Evolutionary conservation across 2,113 vertebrate species (phyloP).

Genomic region (Grallaria varia): DNA sequence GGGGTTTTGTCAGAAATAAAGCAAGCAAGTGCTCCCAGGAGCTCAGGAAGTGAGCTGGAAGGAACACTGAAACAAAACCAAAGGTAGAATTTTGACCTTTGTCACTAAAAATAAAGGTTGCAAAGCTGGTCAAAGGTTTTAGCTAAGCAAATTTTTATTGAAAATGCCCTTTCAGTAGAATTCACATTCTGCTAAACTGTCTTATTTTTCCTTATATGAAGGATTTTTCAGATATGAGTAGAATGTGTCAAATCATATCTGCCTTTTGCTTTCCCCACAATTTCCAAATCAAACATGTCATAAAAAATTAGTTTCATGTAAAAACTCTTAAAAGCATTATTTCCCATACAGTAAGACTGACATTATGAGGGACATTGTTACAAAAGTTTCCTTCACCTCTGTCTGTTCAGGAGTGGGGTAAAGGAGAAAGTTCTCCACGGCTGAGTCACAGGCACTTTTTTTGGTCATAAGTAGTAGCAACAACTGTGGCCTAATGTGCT

Average conservation of each 20-base stretch:
- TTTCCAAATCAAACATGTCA: neutral
- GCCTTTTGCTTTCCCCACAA: neutral
- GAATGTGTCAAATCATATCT: neutral
- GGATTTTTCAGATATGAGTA: neutral
- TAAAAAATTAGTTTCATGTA: neutral
- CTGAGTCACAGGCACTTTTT: neutral
- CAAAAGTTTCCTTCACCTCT: neutral
- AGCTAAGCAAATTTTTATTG: neutral
- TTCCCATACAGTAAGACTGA: neutral
- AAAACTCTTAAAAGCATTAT: neutral
- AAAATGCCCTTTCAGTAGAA: neutral
- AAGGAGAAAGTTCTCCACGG: neutral
- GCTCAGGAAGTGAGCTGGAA: neutral
- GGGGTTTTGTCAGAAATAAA: neutral
- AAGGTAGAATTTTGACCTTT: neutral
- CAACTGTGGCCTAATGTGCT: neutral
- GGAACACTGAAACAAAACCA: neutral
- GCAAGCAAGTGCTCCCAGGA: neutral
- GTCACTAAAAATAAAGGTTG: neutral
- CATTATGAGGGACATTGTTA: neutral
- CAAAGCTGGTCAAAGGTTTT: neutral
- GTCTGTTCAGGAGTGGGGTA: fast-evolving
- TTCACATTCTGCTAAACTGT: neutral
- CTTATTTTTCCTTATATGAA: neutral
- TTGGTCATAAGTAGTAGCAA: fast-evolving